Evolutionary conservation across 2,888 invertebrate genomes (phyloP).

Genomic region (Drosophila buzzatii): DNA sequence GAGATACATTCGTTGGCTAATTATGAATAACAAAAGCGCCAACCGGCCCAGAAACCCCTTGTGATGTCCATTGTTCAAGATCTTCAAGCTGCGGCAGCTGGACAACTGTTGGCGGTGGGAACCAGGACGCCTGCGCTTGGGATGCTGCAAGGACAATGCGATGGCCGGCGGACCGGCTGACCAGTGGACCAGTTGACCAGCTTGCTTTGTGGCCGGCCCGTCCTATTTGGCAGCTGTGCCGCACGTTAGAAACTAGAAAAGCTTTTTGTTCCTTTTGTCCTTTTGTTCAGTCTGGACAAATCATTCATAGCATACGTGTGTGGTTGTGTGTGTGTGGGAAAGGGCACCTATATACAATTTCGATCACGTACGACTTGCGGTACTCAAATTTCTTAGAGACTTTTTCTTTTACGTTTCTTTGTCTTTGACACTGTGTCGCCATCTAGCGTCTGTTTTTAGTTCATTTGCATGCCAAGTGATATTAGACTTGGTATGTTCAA

Average conservation of each 20-base stretch:
- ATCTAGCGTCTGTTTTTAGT: conserved; percentile 2
- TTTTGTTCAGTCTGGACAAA: conserved; percentile 49
- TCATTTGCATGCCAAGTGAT: neutral
- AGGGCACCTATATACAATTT: conserved; percentile 1
- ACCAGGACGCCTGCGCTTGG: conserved; percentile 44
- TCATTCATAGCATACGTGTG: neutral
- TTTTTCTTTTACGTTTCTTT: neutral
- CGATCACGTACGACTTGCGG: neutral
- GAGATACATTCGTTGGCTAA: conserved; percentile 37
- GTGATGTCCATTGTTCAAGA: conserved; percentile 47
- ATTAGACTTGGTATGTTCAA: neutral
- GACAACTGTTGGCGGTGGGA: conserved; percentile 8
- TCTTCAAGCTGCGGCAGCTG: conserved; percentile 36
- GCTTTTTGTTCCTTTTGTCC: conserved; percentile 55
- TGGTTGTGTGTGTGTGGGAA: neutral
- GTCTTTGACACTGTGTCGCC: conserved; percentile 1
- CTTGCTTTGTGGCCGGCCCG: conserved; percentile 26
- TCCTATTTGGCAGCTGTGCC: conserved; percentile 45
- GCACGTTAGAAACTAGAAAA: conserved; percentile 57
- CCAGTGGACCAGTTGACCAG: conserved; percentile 49
- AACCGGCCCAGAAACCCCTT: conserved; percentile 21
- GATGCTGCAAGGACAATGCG: conserved; percentile 60
- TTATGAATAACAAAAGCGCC: conserved; percentile 68
- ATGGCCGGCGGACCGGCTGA: conserved; percentile 17
- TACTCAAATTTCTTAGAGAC: neutral